Conservation (phyloP, 2,888 invertebrate species). For the Dusona sp. region DNA sequence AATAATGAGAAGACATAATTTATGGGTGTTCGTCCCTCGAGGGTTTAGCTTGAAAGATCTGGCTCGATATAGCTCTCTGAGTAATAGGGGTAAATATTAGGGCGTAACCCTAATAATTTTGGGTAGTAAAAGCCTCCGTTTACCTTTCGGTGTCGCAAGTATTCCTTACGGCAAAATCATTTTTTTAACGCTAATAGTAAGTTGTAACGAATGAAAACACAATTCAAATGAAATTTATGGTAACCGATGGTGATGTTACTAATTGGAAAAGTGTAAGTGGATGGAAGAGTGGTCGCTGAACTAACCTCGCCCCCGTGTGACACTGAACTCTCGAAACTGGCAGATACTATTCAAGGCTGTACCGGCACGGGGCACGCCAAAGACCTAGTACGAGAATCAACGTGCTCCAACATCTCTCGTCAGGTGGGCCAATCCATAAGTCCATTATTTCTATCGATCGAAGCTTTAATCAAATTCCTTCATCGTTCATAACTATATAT, state of each 20-base stretch:
- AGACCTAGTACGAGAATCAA: slow-evolving; percentile 36
- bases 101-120: neutral
- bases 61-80: neutral
- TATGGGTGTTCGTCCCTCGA: neutral
- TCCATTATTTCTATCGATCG: slow-evolving; percentile 19
- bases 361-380: slow-evolving; percentile 51
- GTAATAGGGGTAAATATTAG: neutral
- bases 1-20: neutral
- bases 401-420: slow-evolving; percentile 20
- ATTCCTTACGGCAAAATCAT: neutral
- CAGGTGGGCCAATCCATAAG: slow-evolving; percentile 28
- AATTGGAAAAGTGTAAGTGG: neutral
- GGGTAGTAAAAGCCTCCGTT: neutral
- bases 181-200: neutral
- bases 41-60: neutral
- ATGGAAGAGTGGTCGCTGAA: slow-evolving; percentile 47
- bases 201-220: neutral
- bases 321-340: slow-evolving; percentile 63
- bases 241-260: neutral
- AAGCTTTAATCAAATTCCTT: neutral
- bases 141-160: neutral
- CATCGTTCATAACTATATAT: neutral
- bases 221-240: neutral
- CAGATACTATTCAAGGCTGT: slow-evolving; percentile 61
- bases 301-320: slow-evolving; percentile 66